Percentiles rank a stretch among this genome's conserved stretches.
phyloP scores from a whole-genome alignment of 2,797 vertebrate species.

The Calcarius lapponicus region DNA sequence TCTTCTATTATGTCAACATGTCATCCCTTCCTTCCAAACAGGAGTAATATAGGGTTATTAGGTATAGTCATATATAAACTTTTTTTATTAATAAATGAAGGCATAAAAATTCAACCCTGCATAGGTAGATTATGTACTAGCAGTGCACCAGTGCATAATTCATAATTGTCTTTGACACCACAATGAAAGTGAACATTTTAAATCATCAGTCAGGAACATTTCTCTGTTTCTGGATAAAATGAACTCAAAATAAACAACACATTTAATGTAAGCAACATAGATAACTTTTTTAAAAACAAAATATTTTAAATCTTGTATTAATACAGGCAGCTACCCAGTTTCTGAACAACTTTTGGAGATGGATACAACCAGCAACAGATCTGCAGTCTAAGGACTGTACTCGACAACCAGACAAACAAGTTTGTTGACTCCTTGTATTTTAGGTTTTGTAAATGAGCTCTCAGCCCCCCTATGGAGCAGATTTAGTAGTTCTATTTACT shows the following conservation, averaged over 20 bases:
- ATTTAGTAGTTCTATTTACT: not conserved
- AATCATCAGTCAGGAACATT: not conserved
- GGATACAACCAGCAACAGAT: not conserved
- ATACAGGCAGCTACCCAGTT: not conserved
- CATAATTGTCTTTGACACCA: not conserved
- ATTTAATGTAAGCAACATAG: not conserved
- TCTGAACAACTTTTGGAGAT: not conserved
- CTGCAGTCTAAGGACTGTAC: not conserved
- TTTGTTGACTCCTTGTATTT: not conserved
- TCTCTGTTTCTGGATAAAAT: not conserved
- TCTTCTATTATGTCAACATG: not conserved
- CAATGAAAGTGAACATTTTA: not conserved
- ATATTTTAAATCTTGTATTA: not conserved
- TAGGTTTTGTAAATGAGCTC: not conserved
- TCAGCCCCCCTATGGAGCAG: not conserved
- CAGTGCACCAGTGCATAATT: not conserved
- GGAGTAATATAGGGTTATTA: not conserved
- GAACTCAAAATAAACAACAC: not conserved
- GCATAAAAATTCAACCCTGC: not conserved
- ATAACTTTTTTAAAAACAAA: not conserved
- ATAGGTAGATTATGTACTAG: not conserved
- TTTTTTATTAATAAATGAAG: not conserved
- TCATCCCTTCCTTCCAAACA: not conserved
- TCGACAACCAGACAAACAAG: not conserved
- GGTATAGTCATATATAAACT: not conserved